A percentile compares a stretch with the other conserved stretches of the same genome.
These are phyloP conservation scores for Diadegma fenestrale DNA, from an alignment of 2,888 invertebrate species.

Conservation along the genomic window DNA sequence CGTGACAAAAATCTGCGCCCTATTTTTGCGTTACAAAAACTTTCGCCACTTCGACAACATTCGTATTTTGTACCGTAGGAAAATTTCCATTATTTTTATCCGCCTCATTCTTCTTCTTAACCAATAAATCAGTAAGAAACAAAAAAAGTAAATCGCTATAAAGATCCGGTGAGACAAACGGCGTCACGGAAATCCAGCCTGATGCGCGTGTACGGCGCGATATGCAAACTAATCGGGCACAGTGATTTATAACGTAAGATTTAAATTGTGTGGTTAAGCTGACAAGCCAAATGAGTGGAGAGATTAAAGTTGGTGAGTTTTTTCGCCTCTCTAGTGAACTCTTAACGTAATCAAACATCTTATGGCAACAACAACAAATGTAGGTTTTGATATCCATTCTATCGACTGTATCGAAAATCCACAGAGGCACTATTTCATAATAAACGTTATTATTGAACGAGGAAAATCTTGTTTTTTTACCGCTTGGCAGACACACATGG, in stretches of 20 bases:
- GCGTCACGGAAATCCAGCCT: conserved; percentile 17
- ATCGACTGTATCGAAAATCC: conserved; percentile 64
- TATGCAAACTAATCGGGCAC: conserved; percentile 25
- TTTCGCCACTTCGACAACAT: conserved; percentile 52
- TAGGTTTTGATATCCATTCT: conserved; percentile 68
- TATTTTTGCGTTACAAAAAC: conserved; percentile 55
- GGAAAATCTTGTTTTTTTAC: neutral
- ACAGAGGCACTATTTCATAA: conserved; percentile 68
- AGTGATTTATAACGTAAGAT: conserved; percentile 59
- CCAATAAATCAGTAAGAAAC: conserved; percentile 2
- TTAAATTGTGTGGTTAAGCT: conserved; percentile 60
- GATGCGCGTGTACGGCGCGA: conserved; percentile 29
- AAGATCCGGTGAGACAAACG: conserved; percentile 14
- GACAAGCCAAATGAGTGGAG: conserved; percentile 65
- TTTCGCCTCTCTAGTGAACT: conserved; percentile 47
- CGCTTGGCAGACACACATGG: no score
- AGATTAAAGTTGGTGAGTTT: conserved; percentile 17
- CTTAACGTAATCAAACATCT: conserved; percentile 60
- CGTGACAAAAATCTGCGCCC: conserved; percentile 18
- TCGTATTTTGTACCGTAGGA: conserved; percentile 31
- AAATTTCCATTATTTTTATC: conserved; percentile 24
- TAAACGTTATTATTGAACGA: conserved; percentile 64
- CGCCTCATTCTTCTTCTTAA: neutral
- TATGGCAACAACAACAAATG: conserved; percentile 41
- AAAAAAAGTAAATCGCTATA: conserved; percentile 2